Evolutionary conservation across 2,113 vertebrate genomes (phyloP), one percentile per base, ranked within the genome.

Genomic region (Callopanchax toddi): DNA sequence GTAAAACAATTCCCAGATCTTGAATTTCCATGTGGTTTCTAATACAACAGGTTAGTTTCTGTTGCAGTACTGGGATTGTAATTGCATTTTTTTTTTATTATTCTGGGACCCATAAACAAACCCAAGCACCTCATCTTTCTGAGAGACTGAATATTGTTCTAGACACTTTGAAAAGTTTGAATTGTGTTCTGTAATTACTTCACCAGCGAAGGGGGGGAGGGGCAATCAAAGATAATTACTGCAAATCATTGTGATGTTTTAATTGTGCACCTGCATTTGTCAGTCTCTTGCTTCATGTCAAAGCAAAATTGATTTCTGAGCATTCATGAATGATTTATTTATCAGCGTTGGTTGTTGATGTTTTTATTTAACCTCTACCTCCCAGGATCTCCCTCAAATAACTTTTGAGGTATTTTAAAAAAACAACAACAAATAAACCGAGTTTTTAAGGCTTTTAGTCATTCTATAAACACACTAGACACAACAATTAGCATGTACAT

Each of bases 201-300:
- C 67, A 50, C 77, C 73, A 80, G 57, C 40, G 21, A 59, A 39
- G 53, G 49, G 61, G 40, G n/a, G 62, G 76, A 45, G 50, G 65
- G 71, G 60, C 71, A 90, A 91, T 92, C 81, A 90, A 71, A 82
- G 71, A 86, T 91, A 85, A 92, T 90, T 86, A 60, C 82, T 32
- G 62, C 44, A 67, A 89, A 90, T 90, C 76, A 87, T 52, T 70
- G 71, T 61, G 48, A 74, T 77, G 61, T 74, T 81, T 75, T 82
- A 79, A 90, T 86, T 73, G 65, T 60, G 76, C 86, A 89, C 84
- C 85, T 90, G 88, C 78, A 48, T 83, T 81, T 46, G 26, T 76
- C 66, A 2, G 48, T 71, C 63, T 26, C 51, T 32, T 53, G 70
- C 56, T 50, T 64, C 26, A 51, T 7, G 18, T 44, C 60, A 8